These are phyloP conservation scores for Diaphora mendica DNA, from an alignment of 2,888 invertebrate genomes.

Conservation along the genomic window DNA sequence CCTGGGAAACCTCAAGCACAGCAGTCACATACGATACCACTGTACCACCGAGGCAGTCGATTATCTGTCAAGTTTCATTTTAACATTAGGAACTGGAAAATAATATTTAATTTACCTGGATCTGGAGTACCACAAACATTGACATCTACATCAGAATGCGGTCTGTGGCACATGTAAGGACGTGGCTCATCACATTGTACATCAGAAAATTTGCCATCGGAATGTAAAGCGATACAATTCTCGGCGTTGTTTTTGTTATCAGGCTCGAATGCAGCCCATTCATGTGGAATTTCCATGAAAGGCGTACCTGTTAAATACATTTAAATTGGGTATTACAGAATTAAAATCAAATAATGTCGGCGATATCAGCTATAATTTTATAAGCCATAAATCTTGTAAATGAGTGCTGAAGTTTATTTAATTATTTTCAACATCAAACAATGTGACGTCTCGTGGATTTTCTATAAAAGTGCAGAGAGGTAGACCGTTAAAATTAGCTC, in stretches of 20 bases:
- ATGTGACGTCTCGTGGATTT: not conserved
- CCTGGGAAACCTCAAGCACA: too few species aligned
- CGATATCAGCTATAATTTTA: not conserved
- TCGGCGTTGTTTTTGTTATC: conserved; percentile 20
- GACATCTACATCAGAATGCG: not conserved
- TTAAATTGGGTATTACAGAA: too few species aligned
- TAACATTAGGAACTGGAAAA: too few species aligned
- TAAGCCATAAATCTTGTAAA: not conserved
- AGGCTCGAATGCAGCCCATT: conserved; percentile 20
- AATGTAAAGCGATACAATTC: not conserved
- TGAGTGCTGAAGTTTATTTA: not conserved
- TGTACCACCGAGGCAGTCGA: too few species aligned
- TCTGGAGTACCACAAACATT: conserved; percentile 16
- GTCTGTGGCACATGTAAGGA: conserved; percentile 9
- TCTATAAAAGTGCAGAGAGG: too few species aligned
- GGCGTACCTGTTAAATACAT: conserved; percentile 5
- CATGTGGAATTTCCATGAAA: not conserved
- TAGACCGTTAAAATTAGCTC: too few species aligned
- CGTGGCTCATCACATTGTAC: conserved; percentile 9
- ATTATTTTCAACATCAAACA: not conserved
- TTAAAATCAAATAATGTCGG: too few species aligned
- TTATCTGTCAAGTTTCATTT: too few species aligned
- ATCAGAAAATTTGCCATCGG: conserved; percentile 6
- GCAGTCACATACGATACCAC: too few species aligned
- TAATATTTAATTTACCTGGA: not conserved